Base-by-base conservation (phyloP, 2,888 invertebrate genomes). In the Bimastos eiseni region DNA sequence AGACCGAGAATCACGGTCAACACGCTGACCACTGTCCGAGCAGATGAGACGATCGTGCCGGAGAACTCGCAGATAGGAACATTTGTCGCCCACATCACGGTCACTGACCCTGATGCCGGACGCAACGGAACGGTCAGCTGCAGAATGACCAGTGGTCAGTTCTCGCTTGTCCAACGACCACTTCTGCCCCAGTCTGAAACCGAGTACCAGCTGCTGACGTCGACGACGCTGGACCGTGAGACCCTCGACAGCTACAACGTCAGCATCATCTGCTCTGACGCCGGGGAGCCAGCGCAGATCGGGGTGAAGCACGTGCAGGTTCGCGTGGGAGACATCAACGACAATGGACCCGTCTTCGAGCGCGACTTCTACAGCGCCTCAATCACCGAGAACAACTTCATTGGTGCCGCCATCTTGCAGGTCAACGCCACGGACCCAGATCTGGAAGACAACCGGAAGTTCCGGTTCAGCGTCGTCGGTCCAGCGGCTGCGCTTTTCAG, bases 381-480 rank as follows among this genome's bases (percentile, higher is more conserved):
- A 1, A 55, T 92, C 33, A 86, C 70, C 8, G 92, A 92, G 89
- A 92, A 92, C 92, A 91, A 91, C 89, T 86, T 90, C 84, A 55
- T 89, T 30, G 86, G 83, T 15, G 89, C 70, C 49, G 89, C 89
- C 55, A 37, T 92, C 30, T 37, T 91, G 33, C 91, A 86, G n/a
- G 91, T 92, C 19, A 90, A 83, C 83, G 92, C 92, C 70, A 89
- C 89, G 3, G 92, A 92, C 83, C 21, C 90, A 5, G 92, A 92
- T 90, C 83, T 88, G 6, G 92, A 91, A 0, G 83, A 89, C 38
- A 92, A 92, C 83, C 91, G 90, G 33, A 89, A 91, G 34, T 90
- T 92, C 30, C 83, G 49, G 41, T 92, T 91, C 90, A 89, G 84
- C 41, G 70, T 92, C 11, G 41, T 88, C 37, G 44, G 49, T 34